Base-by-base conservation (phyloP, 2,797 vertebrate genomes). In the Ctenochaetus hawaiiensis region DNA sequence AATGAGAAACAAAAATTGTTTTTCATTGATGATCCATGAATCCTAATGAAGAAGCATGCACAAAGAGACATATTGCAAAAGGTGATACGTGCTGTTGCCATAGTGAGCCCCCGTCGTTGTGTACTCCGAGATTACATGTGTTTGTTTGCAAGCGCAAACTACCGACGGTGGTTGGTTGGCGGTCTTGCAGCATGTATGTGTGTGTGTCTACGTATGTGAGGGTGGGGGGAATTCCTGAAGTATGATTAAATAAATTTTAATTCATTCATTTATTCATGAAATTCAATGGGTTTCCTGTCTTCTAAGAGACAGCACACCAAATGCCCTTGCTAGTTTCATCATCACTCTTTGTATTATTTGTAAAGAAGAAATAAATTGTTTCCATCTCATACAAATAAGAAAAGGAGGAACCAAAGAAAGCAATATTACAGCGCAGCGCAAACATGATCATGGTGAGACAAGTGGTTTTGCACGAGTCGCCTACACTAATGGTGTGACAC, bases 251-350 rank as follows among this genome's bases (percentile, higher is more conserved):
- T 94, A 82, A 85, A 89, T 94, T 95, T 94, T 93, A 94, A 95
- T 95, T 93, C 91, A 94, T 95, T 93, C 93, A 95, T 95, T 93
- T 94, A 94, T 95, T 96, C 92, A 94, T 93, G 90, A 92, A 92
- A 94, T 94, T 93, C 89, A 93, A 89, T 93, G 84, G 89, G 59
- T 89, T 88, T 88, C 77, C 83, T 92, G 91, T 92, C 92, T 92
- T 91, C 88, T 80, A 82, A 91, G 86, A 94, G 89, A 84, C 90
- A 88, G 87, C 84, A 74, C 81, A 87, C 89, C 85, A 89, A 90
- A 93, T 87, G 88, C 78, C 87, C 88, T 91, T 84, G 79, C 91
- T 91, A 71, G 86, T 94, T 93, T 94, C 88, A 92, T 94, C 91
- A 92, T 87, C 87, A 78, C 81, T 90, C 89, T 92, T 90, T 92